Percentiles rank a stretch among this genome's conserved stretches.
Evolutionary conservation across 2,888 invertebrate genomes (phyloP).

Genomic region (Bibio marci): DNA sequence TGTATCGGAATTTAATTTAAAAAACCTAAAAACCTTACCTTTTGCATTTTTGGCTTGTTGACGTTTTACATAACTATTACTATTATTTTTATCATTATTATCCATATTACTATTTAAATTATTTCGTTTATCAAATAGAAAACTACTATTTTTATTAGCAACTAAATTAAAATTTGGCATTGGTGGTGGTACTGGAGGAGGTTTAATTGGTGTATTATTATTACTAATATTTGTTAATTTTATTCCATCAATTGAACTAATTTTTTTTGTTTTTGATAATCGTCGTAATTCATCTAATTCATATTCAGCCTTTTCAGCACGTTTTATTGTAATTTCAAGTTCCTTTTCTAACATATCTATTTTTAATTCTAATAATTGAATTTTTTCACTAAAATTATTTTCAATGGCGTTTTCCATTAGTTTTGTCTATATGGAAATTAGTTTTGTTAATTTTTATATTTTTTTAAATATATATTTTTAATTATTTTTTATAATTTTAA

Average conservation of each 20-base stretch:
- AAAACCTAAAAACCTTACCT: slow-evolving; percentile 21
- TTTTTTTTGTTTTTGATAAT: slow-evolving; percentile 5
- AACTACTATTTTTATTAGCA: slow-evolving; percentile 13
- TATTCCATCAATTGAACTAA: slow-evolving; percentile 8
- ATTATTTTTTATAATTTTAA: not conserved
- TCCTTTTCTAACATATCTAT: slow-evolving; percentile 37
- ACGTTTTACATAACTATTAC: slow-evolving; percentile 3
- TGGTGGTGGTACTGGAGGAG: slow-evolving; percentile 20
- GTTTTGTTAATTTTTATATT: not conserved
- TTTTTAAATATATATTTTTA: not conserved
- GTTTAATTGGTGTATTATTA: slow-evolving; percentile 22
- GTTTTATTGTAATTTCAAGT: slow-evolving; percentile 30
- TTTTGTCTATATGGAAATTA: slow-evolving; percentile 24
- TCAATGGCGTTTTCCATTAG: slow-evolving; percentile 36
- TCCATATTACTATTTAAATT: not conserved
- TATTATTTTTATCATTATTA: not conserved
- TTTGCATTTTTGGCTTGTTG: slow-evolving; percentile 25
- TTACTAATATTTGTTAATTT: slow-evolving; percentile 17
- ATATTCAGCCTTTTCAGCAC: slow-evolving; percentile 35
- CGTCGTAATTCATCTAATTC: slow-evolving; percentile 18
- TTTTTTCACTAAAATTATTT: slow-evolving; percentile 32
- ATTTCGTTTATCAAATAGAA: slow-evolving; percentile 9
- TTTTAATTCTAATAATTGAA: slow-evolving; percentile 37
- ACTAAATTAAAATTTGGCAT: slow-evolving; percentile 21
- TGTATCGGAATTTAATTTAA: too few species aligned